A percentile compares a stretch with the other conserved stretches of the same genome.
phyloP scores from a whole-genome alignment of 2,113 vertebrate genomes.

The Ibidorhyncha struthersii region DNA sequence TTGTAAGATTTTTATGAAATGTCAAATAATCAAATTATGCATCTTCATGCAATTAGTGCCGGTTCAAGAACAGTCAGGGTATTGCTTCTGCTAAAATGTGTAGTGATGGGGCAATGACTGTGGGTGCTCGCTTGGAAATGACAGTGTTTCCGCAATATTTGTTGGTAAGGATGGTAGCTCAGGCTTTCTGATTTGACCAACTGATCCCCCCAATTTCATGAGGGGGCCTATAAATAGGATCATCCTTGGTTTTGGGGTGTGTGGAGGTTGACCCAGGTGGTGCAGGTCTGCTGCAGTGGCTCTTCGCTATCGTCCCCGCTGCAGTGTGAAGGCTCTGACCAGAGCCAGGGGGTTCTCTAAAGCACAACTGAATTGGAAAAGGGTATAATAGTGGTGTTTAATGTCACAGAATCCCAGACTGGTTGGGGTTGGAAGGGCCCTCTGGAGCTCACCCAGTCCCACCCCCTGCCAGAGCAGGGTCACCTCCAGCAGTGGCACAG shows the following conservation, averaged over 20 bases:
- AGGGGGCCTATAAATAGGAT: not conserved
- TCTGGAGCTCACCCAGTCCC: too few species aligned
- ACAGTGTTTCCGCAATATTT: accelerated
- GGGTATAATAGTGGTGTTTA: not conserved
- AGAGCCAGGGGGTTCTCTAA: not conserved
- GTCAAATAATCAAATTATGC: not conserved
- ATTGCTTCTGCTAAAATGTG: not conserved
- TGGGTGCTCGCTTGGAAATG: not conserved
- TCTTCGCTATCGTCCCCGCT: not conserved
- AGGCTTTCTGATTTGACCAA: not conserved
- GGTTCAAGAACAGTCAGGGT: not conserved
- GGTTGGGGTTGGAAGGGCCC: too few species aligned
- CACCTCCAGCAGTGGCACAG: too few species aligned
- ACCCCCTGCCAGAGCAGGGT: too few species aligned
- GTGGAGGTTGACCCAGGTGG: not conserved
- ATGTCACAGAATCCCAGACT: not conserved
- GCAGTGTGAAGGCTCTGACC: not conserved
- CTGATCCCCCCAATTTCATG: accelerated
- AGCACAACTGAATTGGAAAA: not conserved
- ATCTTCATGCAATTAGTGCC: not conserved
- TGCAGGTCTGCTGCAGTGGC: not conserved
- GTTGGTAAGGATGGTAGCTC: accelerated
- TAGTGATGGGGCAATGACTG: not conserved
- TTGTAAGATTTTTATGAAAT: not conserved
- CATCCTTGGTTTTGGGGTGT: not conserved